A percentile compares a stretch with the other conserved stretches of the same genome.
Conservation (phyloP, 2,888 invertebrate species). For the Zaprionus obscuricornis region DNA sequence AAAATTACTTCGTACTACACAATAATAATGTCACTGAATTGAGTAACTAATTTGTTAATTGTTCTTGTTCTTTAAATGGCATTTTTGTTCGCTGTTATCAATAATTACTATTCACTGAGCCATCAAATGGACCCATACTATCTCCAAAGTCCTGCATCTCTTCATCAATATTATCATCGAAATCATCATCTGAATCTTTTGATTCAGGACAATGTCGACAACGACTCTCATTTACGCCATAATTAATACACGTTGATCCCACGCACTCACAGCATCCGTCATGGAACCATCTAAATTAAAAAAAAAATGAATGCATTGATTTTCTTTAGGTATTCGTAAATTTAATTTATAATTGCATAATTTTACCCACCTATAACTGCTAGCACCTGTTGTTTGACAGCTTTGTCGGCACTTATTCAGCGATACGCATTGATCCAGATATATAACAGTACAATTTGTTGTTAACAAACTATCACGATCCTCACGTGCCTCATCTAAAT, state of each 20-base stretch:
- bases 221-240: constrained; percentile 94
- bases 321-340: too few relatives aligned
- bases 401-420: constrained; percentile 93
- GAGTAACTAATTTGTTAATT: constrained; percentile 73
- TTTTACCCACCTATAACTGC: constrained; percentile 79
- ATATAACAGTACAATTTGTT: constrained; percentile 95
- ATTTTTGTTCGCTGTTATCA: constrained; percentile 56
- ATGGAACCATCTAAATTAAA: constrained; percentile 89
- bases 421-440: constrained; percentile 94
- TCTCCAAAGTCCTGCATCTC: constrained; percentile 86
- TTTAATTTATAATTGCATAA: not conserved
- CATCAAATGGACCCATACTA: constrained; percentile 84
- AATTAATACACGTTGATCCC: constrained; percentile 93
- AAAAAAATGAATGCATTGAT: not conserved
- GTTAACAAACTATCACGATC: constrained; percentile 85
- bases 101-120: constrained; percentile 80
- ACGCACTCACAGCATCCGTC: constrained; percentile 97
- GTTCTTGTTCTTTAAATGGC: constrained; percentile 57
- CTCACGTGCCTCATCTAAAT: constrained; percentile 84
- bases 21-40: constrained; percentile 77
- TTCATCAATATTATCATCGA: constrained; percentile 80
- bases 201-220: constrained; percentile 87
- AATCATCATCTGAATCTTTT: constrained; percentile 85
- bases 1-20: constrained; percentile 74
- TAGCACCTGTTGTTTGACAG: constrained; percentile 85